Percentiles rank a stretch among this genome's conserved stretches.
These are phyloP conservation scores for Anthonomus grandis DNA, from an alignment of 1,140 invertebrate genomes.

Conservation along the genomic window DNA sequence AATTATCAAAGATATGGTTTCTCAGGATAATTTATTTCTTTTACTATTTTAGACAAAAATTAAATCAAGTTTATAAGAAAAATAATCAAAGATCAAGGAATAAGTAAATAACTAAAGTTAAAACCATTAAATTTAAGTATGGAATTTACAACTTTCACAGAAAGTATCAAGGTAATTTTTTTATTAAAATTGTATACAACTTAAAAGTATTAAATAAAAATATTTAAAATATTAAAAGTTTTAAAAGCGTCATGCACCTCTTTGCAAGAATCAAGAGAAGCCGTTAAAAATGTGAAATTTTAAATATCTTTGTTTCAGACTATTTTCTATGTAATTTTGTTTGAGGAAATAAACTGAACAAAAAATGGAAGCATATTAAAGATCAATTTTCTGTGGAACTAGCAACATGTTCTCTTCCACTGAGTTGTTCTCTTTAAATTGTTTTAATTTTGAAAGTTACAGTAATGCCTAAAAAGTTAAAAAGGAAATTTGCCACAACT, in stretches of 20 bases:
- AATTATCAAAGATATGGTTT: no score
- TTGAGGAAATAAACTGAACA: neutral
- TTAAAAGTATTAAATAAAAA: no score
- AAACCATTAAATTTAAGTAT: no score
- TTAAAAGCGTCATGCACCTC: no score
- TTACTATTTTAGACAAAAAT: no score
- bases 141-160: no score
- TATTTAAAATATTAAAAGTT: no score
- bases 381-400: constrained; percentile 11
- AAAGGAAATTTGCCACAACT: neutral
- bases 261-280: no score
- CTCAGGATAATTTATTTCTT: neutral
- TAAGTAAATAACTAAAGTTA: no score
- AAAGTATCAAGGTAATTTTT: neutral
- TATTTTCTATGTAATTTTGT: neutral
- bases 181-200: neutral
- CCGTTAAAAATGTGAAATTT: no score
- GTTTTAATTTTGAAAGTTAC: constrained; percentile 8
- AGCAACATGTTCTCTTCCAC: neutral
- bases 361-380: neutral
- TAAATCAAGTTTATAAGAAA: no score
- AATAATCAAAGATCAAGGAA: no score
- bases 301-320: neutral
- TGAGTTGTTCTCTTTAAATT: constrained; percentile 4
- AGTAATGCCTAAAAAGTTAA: neutral